A percentile compares a stretch with the other conserved stretches of the same genome.
Evolutionary conservation across 1,140 invertebrate genomes (phyloP).

Genomic region (Meloidogyne exigua): DNA sequence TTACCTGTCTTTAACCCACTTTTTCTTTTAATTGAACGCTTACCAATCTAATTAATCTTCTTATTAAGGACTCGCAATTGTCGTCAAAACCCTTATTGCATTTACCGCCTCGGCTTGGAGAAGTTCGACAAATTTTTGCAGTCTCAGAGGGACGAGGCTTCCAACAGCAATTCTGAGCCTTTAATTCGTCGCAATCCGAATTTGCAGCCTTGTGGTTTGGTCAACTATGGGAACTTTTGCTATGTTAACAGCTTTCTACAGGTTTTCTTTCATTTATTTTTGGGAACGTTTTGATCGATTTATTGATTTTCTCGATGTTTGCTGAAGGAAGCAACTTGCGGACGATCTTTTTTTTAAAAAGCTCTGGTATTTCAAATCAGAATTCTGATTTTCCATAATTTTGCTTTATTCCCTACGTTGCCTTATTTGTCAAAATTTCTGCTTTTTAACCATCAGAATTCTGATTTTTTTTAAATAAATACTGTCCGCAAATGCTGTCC

Average conservation of each 20-base stretch:
- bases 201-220: slow-evolving; percentile 53
- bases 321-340: no score
- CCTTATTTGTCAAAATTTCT: no score
- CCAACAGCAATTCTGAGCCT: slow-evolving; percentile 22
- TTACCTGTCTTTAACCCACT: no score
- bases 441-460: no score
- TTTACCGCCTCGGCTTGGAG: slow-evolving; percentile 54
- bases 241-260: slow-evolving; percentile 62
- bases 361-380: no score
- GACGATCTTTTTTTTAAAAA: no score
- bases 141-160: slow-evolving; percentile 17
- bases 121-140: slow-evolving; percentile 56
- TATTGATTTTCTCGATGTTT: no score
- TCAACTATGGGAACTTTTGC: slow-evolving; percentile 56
- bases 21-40: no score
- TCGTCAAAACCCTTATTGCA: slow-evolving; percentile 53
- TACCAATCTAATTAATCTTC: no score
- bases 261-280: slow-evolving; percentile 30
- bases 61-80: slow-evolving; percentile 48
- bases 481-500: no score
- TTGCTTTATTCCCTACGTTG: not conserved
- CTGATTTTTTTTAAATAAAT: no score
- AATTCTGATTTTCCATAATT: not conserved
- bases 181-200: slow-evolving; percentile 42
- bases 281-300: not conserved